A percentile compares a stretch with the other conserved stretches of the same genome.
phyloP scores from a whole-genome alignment of 2,888 invertebrate genomes.

The Hemithea aestivaria region DNA sequence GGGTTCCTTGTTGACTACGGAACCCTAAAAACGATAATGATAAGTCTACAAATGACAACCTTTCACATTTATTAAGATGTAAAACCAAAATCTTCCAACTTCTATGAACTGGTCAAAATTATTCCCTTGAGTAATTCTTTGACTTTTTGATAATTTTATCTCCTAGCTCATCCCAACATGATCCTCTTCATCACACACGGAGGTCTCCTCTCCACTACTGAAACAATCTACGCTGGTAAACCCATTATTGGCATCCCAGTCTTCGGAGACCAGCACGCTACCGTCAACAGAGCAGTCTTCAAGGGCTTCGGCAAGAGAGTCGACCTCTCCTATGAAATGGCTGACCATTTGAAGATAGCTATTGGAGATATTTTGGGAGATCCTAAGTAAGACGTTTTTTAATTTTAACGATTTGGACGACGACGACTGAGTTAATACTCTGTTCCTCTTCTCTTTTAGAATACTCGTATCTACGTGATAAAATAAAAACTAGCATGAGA shows the following conservation, averaged over 20 bases:
- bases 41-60: no score
- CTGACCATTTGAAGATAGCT: conserved; percentile 32
- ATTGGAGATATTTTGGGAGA: conserved; percentile 35
- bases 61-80: no score
- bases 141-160: no score
- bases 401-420: neutral
- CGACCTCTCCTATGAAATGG: conserved; percentile 32
- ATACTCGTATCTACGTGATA: no score
- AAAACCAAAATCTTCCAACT: no score
- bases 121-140: no score
- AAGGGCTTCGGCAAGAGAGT: conserved; percentile 44
- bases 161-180: conserved; percentile 60
- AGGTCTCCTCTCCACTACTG: conserved; percentile 51
- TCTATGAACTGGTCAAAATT: no score
- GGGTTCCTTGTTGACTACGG: no score
- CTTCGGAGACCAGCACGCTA: conserved; percentile 52
- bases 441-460: no score
- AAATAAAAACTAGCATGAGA: no score
- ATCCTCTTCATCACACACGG: conserved; percentile 58
- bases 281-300: conserved; percentile 39
- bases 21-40: no score
- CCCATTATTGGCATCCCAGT: conserved; percentile 57
- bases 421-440: no score
- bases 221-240: conserved; percentile 47
- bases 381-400: conserved; percentile 36